A percentile compares a stretch with the other conserved stretches of the same genome.
phyloP scores from a whole-genome alignment of 2,888 invertebrate genomes.

The Digitonthophagus gazella region DNA sequence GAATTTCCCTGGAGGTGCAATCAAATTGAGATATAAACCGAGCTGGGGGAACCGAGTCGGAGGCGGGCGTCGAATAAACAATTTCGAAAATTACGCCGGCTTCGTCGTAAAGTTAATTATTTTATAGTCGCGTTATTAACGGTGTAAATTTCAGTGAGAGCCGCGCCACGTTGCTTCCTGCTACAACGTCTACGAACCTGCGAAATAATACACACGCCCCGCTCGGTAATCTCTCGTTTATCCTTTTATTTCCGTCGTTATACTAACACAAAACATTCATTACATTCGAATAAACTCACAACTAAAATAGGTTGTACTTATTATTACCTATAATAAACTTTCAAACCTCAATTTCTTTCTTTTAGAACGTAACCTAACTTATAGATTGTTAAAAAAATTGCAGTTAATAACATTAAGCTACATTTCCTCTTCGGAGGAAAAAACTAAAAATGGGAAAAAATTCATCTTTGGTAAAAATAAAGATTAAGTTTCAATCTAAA shows the following conservation, averaged over 20 bases:
- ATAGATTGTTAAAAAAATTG: too few species aligned
- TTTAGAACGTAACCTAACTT: too few species aligned
- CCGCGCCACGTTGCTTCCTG: slow-evolving; percentile 4
- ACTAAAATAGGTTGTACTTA: too few species aligned
- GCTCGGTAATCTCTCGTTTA: not conserved
- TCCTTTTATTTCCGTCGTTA: not conserved
- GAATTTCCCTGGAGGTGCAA: slow-evolving; percentile 12
- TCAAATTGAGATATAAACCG: slow-evolving; percentile 22
- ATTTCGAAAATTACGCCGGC: slow-evolving; percentile 21
- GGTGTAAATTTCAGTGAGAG: slow-evolving; percentile 21
- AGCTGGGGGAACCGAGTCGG: not conserved
- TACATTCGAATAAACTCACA: not conserved
- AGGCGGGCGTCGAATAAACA: slow-evolving; percentile 12
- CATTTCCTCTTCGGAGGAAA: too few species aligned
- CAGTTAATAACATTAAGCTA: too few species aligned
- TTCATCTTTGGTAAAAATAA: too few species aligned
- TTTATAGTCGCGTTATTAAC: slow-evolving; percentile 25
- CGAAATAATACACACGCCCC: not conserved
- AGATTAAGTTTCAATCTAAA: too few species aligned
- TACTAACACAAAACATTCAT: not conserved
- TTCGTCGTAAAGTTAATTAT: slow-evolving; percentile 20
- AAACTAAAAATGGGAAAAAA: too few species aligned
- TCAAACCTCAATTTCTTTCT: too few species aligned
- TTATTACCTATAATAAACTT: too few species aligned
- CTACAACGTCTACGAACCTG: not conserved